A percentile compares a stretch with the other conserved stretches of the same genome.
phyloP scores from a whole-genome alignment of 1,140 invertebrate species.

The Hypothenemus hampei region DNA sequence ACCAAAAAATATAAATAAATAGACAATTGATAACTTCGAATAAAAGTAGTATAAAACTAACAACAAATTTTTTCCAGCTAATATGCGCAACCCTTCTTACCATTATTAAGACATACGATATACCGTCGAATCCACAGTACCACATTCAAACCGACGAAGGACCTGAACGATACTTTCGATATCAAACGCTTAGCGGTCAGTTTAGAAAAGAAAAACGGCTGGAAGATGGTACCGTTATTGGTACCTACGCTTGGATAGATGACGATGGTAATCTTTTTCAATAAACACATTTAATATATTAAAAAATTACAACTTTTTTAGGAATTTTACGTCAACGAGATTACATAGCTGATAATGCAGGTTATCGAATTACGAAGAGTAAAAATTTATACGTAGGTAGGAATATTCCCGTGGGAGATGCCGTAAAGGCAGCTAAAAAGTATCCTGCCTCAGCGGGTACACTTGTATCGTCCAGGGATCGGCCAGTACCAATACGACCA shows the following conservation, averaged over 20 bases:
- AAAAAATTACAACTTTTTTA: background rate
- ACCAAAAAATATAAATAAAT: too few species aligned
- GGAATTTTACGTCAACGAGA: slow-evolving; percentile 70
- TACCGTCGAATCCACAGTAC: slow-evolving; percentile 63
- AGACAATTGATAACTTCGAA: too few species aligned
- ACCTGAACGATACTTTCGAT: slow-evolving; percentile 77
- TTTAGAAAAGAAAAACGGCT: slow-evolving; percentile 82
- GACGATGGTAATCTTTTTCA: slow-evolving; percentile 59
- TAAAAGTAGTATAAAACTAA: background rate
- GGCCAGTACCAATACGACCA: slow-evolving; percentile 15
- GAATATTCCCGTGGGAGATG: slow-evolving; percentile 61
- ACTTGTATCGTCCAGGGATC: slow-evolving; percentile 38
- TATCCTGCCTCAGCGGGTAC: slow-evolving; percentile 60
- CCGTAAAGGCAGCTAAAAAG: slow-evolving; percentile 64
- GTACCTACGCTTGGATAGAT: slow-evolving; percentile 78
- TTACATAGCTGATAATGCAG: slow-evolving; percentile 77
- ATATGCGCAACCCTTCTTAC: slow-evolving; percentile 9
- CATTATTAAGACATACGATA: slow-evolving; percentile 46
- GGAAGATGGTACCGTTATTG: slow-evolving; percentile 74
- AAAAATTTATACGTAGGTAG: slow-evolving; percentile 74
- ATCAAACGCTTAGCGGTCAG: slow-evolving; percentile 82
- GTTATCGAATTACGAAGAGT: slow-evolving; percentile 73
- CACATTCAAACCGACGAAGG: slow-evolving; percentile 91
- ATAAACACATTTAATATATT: background rate
- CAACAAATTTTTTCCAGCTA: slow-evolving; percentile 24